A percentile compares a stretch with the other conserved stretches of the same genome.
phyloP scores from a whole-genome alignment of 2,113 vertebrate genomes.

The Poicephalus gulielmi region DNA sequence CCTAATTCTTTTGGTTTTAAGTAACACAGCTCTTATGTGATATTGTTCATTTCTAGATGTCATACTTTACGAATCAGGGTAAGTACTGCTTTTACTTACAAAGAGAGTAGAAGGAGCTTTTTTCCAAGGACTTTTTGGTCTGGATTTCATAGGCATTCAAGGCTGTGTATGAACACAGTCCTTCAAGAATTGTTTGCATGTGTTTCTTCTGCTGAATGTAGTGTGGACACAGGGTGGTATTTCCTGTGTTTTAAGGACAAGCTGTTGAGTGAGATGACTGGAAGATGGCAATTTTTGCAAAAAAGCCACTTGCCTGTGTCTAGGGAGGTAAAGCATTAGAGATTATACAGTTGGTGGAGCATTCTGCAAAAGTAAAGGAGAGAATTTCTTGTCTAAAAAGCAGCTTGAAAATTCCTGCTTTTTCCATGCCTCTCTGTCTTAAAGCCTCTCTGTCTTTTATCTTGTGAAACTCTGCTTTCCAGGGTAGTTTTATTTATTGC shows the following conservation, averaged over 20 bases:
- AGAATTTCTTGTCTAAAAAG: neutral
- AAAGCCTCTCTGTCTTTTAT: neutral
- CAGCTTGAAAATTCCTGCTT: neutral
- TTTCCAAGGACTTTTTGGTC: neutral
- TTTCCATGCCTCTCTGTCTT: neutral
- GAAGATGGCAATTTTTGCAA: neutral
- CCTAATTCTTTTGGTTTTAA: neutral
- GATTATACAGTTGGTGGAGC: neutral
- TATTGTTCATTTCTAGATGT: neutral
- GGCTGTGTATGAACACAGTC: neutral
- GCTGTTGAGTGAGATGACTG: neutral
- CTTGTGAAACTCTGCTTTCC: neutral
- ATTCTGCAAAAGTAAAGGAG: neutral
- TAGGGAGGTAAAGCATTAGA: neutral
- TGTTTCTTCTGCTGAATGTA: neutral
- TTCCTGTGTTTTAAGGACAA: neutral
- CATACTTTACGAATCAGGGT: neutral
- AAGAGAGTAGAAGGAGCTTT: neutral
- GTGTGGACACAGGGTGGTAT: neutral
- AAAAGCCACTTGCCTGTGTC: neutral
- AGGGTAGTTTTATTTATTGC: neutral
- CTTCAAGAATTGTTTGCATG: neutral
- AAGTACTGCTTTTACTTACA: neutral
- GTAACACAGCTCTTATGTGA: neutral
- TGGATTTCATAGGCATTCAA: neutral